Evolutionary conservation across 2,888 invertebrate genomes (phyloP).

Genomic region (Mythimna ferrago): DNA sequence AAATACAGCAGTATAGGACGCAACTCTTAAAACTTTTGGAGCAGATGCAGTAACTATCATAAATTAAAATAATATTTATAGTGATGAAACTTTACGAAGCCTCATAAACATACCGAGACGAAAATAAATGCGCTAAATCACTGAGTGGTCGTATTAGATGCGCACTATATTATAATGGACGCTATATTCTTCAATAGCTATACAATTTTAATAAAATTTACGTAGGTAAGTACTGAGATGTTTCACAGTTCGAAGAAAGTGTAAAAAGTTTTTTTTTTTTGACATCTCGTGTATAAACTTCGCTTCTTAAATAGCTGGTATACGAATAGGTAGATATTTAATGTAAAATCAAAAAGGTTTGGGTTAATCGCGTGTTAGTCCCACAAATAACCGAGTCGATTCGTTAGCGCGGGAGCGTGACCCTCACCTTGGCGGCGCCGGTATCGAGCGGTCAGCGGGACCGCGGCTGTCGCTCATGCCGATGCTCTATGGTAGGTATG

Average conservation of each 20-base stretch:
- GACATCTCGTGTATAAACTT: not conserved
- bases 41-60: not conserved
- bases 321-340: not conserved
- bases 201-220: slow-evolving; percentile 8
- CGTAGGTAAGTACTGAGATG: too few relatives aligned
- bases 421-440: slow-evolving; percentile 59
- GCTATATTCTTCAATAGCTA: slow-evolving; percentile 7
- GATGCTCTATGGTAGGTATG: not conserved
- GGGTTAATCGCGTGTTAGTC: slow-evolving; percentile 33
- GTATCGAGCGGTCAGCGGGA: slow-evolving; percentile 25
- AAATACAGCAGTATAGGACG: not conserved
- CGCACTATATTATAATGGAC: slow-evolving; percentile 11
- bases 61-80: slow-evolving; percentile 23
- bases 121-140: slow-evolving; percentile 54
- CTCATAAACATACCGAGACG: slow-evolving; percentile 39
- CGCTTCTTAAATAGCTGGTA: not conserved
- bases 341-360: slow-evolving; percentile 13
- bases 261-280: too few relatives aligned
- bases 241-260: not conserved
- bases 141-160: slow-evolving; percentile 37
- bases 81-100: slow-evolving; percentile 28
- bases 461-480: not conserved
- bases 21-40: not conserved
- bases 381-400: slow-evolving; percentile 20
- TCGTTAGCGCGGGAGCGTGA: slow-evolving; percentile 29